A percentile compares a stretch with the other conserved stretches of the same genome.
Conservation (phyloP, 2,113 vertebrate genomes). For the Sinocyclocheilus rhinocerous region DNA sequence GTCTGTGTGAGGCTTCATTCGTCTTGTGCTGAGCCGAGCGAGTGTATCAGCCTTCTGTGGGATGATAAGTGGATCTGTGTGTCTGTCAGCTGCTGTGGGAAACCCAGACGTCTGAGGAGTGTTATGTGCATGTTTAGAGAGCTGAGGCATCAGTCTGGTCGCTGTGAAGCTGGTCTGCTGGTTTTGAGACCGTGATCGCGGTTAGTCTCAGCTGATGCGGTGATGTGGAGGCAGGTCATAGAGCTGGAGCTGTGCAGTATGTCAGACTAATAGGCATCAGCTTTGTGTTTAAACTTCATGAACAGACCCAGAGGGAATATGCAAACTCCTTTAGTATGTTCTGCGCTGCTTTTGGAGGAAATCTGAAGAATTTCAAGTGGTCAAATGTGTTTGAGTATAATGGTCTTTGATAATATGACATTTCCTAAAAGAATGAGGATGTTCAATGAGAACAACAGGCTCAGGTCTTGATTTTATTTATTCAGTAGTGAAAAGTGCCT, state of each 20-base stretch:
- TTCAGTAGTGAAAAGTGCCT: not conserved
- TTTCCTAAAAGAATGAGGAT: not conserved
- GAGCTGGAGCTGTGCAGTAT: not conserved
- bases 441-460: not conserved
- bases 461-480: not conserved
- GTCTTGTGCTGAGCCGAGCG: conserved; percentile 37
- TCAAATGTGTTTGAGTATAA: not conserved
- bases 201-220: not conserved
- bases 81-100: conserved; percentile 53
- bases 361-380: not conserved
- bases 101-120: not conserved
- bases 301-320: not conserved
- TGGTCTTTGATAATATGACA: not conserved
- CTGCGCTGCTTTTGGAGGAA: not conserved
- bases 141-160: too few species aligned
- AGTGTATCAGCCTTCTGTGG: conserved; percentile 56
- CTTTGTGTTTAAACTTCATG: not conserved
- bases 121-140: too few species aligned
- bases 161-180: not conserved
- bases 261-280: not conserved
- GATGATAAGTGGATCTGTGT: conserved; percentile 66
- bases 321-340: not conserved
- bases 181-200: too few species aligned
- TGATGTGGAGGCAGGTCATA: not conserved
- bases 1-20: not conserved